These are phyloP conservation scores for Hemithea aestivaria DNA, from an alignment of 2,888 invertebrate genomes.

Conservation along the genomic window DNA sequence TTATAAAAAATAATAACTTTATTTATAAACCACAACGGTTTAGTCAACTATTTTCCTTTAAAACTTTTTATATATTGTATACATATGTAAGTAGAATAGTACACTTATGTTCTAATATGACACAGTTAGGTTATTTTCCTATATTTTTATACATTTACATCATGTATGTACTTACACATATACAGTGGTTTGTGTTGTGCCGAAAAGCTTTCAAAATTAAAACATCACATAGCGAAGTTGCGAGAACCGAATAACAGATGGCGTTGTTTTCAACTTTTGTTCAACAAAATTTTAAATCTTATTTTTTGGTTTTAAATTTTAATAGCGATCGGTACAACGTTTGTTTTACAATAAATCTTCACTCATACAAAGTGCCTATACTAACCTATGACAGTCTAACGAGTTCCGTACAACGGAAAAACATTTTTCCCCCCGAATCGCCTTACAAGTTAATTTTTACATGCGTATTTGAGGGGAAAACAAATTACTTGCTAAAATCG, in stretches of 20 bases:
- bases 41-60: constrained; percentile 65
- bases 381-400: constrained; percentile 76
- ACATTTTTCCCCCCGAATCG: constrained; percentile 58
- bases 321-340: constrained; percentile 46
- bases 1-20: constrained; percentile 40
- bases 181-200: constrained; percentile 57
- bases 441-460: constrained; percentile 66
- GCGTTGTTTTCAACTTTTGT: constrained; percentile 25
- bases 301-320: constrained; percentile 12
- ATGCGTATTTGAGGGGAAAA: constrained; percentile 58
- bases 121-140: constrained; percentile 73
- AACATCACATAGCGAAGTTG: constrained; percentile 16
- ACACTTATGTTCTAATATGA: constrained; percentile 75
- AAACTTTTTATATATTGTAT: constrained; percentile 67
- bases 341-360: constrained; percentile 45
- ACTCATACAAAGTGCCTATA: constrained; percentile 67
- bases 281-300: constrained; percentile 6
- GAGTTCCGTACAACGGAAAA: constrained; percentile 77
- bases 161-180: constrained; percentile 74
- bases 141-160: constrained; percentile 73
- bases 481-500: constrained; percentile 48
- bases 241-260: constrained; percentile 20
- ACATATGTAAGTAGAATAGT: constrained; percentile 76
- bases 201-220: constrained; percentile 40
- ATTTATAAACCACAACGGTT: constrained; percentile 40